Base-by-base conservation (phyloP, 2,113 vertebrate genomes). In the Xiphophorus hellerii region DNA sequence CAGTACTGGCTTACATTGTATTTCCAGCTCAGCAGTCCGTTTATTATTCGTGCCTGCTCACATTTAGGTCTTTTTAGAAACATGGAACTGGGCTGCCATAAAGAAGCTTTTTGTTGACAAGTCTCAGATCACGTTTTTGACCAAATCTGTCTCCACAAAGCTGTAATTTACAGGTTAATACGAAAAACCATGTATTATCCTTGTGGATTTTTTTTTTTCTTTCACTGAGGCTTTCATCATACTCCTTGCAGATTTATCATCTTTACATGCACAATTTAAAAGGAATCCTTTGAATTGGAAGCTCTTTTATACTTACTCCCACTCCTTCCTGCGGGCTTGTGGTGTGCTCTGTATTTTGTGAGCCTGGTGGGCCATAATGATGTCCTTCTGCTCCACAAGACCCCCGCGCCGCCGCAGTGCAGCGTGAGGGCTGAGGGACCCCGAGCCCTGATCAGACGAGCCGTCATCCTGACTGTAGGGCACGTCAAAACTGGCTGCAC, bases 311-410 rank as follows among this genome's bases (percentile, higher is more conserved):
- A 98, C 97, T 98, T 89, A 98, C 97, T 98, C 97, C 97, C 97
- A 97, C 90, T 98, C 97, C 86, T 98, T 98, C 90, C 97, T 95
- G 74, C 95, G 92, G 0, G 97, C 97, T 90, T 98, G 97, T 0
- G 97, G 97, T 0, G 97, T 98, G 93, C 97, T 97, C 92, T 97
- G 97, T 90, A 97, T 97, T 94, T 98, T 98, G 91, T 98, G 97
- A 0, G 97, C 97, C 88, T 98, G 93, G 30, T 98, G 97, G 0
- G 97, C 97, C 91, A 96, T 96, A 94, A 98, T 95, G 78, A 98
- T 96, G 84, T 98, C 97, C 78, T 95, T 95, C 93, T 98, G 97
- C 69, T 98, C 97, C 30, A 98, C 96, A 22, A 98, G 93, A 7
- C 96, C 97, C 0, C 97, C 97, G 0, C 97, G 95, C 51, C 97